Base-by-base conservation (phyloP, 2,888 invertebrate genomes). In the Xestobium rufovillosum region DNA sequence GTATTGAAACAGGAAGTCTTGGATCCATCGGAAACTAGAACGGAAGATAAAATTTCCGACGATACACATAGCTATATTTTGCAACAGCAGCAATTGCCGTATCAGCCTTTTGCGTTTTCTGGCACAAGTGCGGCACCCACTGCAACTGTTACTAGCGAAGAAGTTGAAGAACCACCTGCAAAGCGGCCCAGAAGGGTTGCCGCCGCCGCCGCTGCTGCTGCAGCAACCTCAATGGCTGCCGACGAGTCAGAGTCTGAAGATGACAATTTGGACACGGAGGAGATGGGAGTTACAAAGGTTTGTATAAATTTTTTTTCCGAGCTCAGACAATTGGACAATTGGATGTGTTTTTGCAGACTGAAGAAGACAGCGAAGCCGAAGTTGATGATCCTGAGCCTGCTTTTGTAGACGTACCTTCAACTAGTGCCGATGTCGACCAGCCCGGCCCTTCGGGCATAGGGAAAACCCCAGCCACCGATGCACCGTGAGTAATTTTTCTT, bases 361-460 rank as follows among this genome's bases (percentile, higher is more conserved):
- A 64, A 51, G 61, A 62, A 43, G 56, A 58, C 42, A 59, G 55
- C 43, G 60, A 60, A 14, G 56, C 56, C 28, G 53, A 49, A 32
- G 49, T 48, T 39, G 59, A 59, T 41, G 53, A 48, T 38, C 49
- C 56, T 23, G 59, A 58, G 45, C 55, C 58, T 26, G 48, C 55
- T 29, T 61, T 56, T 47, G 57, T 53, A 14, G 58, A 57, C 35
- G 53, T 56, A 39, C 58, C 59, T 16, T 53, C 60, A 17, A 56
- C 57, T 11, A 60, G 56, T 45, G 58, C 58, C 13, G 61, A 62
- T 42, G 46, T 47, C 9, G 63, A 64, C 32, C 63, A 66, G 47
- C 60, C 67, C 13, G 67, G 66, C 14, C 65, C 67, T n/a, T 66
- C 65, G 1, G 66, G 66, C 4, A 48, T 66, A 8, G 56, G 57